phyloP scores from a whole-genome alignment of 1,140 invertebrate species.

The Nasonia giraulti region DNA sequence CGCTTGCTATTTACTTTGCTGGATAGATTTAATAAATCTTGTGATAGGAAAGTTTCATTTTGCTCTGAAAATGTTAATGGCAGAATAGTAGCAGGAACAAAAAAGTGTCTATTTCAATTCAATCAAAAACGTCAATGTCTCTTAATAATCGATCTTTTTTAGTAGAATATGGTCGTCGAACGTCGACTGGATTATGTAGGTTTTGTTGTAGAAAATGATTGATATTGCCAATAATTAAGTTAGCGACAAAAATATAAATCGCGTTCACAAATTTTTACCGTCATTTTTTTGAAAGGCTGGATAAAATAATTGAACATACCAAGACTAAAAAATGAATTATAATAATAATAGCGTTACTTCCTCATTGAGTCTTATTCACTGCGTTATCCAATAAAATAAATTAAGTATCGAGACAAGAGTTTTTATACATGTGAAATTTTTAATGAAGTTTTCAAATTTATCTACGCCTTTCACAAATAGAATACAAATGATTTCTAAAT shows the following conservation, averaged over 20 bases:
- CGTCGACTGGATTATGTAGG: conserved; percentile 35
- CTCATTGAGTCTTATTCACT: neutral
- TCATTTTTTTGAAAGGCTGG: conserved; percentile 54
- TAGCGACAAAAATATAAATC: conserved; percentile 47
- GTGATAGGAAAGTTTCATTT: neutral
- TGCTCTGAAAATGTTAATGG: neutral
- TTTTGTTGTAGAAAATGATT: conserved; percentile 41
- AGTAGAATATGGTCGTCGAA: conserved; percentile 33
- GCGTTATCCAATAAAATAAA: neutral
- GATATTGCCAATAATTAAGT: conserved; percentile 52
- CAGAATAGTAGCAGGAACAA: neutral
- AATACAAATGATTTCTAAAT: conserved; percentile 35
- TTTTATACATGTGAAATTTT: conserved; percentile 32
- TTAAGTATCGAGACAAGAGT: neutral
- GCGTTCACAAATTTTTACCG: conserved; percentile 46
- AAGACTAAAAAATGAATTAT: conserved; percentile 25
- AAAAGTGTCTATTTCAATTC: conserved; percentile 30
- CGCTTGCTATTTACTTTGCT: neutral
- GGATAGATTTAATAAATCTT: neutral
- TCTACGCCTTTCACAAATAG: conserved; percentile 22
- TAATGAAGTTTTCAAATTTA: conserved; percentile 26
- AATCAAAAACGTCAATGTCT: conserved; percentile 21
- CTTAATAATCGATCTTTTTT: conserved; percentile 29
- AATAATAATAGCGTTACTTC: conserved; percentile 6
- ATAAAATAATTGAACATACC: conserved; percentile 38